Evolutionary conservation across 2,888 invertebrate genomes (phyloP).

Genomic region (Laspeyria flexula): DNA sequence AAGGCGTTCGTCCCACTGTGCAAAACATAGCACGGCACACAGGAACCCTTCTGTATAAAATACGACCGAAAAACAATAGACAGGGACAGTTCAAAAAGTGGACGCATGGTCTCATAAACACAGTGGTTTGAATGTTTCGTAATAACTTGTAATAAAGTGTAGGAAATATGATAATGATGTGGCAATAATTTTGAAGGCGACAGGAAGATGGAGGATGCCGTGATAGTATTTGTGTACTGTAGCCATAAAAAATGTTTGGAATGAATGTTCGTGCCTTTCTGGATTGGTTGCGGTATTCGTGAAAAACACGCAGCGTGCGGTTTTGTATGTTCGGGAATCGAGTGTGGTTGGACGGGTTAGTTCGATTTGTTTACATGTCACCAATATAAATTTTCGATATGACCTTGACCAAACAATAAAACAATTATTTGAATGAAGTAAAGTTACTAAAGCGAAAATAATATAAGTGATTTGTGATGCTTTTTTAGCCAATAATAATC

Average conservation of each 20-base stretch:
- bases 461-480: too few species aligned
- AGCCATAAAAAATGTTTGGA: slow-evolving; percentile 4
- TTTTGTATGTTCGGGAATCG: background rate
- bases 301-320: background rate
- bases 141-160: slow-evolving; percentile 27
- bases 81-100: slow-evolving; percentile 41
- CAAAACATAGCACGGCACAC: slow-evolving; percentile 32
- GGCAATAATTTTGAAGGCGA: slow-evolving; percentile 17
- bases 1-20: slow-evolving; percentile 21
- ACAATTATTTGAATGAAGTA: too few species aligned
- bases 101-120: slow-evolving; percentile 31
- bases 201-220: background rate
- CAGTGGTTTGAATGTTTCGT: slow-evolving; percentile 28
- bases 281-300: background rate
- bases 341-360: background rate
- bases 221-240: slow-evolving; percentile 3
- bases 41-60: slow-evolving; percentile 46
- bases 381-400: too few species aligned
- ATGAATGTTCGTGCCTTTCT: slow-evolving; percentile 2
- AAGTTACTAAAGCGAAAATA: too few species aligned
- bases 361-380: too few species aligned
- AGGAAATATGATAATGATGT: slow-evolving; percentile 31
- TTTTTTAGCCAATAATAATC: too few species aligned
- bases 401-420: too few species aligned
- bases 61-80: slow-evolving; percentile 47